A percentile compares a stretch with the other conserved stretches of the same genome.
Evolutionary conservation across 2,888 invertebrate species (phyloP).

Genomic region (Folsomia candida): DNA sequence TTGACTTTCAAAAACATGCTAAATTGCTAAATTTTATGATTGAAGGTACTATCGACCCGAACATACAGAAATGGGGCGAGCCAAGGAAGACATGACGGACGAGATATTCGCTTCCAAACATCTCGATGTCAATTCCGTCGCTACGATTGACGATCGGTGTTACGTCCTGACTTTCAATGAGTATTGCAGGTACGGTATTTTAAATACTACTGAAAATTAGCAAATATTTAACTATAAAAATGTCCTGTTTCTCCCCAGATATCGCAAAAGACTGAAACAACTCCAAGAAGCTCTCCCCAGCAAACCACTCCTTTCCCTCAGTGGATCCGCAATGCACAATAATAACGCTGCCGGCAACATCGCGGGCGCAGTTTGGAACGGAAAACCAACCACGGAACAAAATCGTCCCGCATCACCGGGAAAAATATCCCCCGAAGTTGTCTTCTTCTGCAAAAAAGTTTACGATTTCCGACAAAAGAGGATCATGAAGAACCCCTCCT

Average conservation of each 20-base stretch:
- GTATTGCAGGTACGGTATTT: constrained; percentile 77
- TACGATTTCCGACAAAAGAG: constrained; percentile 91
- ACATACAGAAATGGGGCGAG: constrained; percentile 87
- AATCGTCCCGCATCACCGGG: constrained; percentile 59
- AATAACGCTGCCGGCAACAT: constrained; percentile 44
- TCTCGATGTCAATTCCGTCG: constrained; percentile 91
- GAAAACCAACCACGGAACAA: constrained; percentile 23
- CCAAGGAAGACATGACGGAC: constrained; percentile 75
- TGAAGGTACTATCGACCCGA: constrained; percentile 92
- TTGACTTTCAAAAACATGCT: background rate
- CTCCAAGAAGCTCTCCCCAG: constrained; percentile 72
- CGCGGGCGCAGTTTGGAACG: constrained; percentile 47
- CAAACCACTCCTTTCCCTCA: constrained; percentile 70
- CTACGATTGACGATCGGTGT: constrained; percentile 96
- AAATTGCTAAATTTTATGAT: background rate
- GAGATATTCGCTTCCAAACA: constrained; percentile 96
- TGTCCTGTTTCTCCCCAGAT: constrained; percentile 60
- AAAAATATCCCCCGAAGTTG: constrained; percentile 73
- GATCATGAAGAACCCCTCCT: constrained; percentile 59
- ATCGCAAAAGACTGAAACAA: constrained; percentile 76
- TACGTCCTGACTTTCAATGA: constrained; percentile 94
- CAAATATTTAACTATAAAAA: background rate
- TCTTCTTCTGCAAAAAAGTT: constrained; percentile 90
- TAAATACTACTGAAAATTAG: background rate
- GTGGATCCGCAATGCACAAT: constrained; percentile 38